These are phyloP conservation scores for Actinostola sp. DNA, from an alignment of 92 coral and sea anemone genomes.

Conservation along the genomic window DNA sequence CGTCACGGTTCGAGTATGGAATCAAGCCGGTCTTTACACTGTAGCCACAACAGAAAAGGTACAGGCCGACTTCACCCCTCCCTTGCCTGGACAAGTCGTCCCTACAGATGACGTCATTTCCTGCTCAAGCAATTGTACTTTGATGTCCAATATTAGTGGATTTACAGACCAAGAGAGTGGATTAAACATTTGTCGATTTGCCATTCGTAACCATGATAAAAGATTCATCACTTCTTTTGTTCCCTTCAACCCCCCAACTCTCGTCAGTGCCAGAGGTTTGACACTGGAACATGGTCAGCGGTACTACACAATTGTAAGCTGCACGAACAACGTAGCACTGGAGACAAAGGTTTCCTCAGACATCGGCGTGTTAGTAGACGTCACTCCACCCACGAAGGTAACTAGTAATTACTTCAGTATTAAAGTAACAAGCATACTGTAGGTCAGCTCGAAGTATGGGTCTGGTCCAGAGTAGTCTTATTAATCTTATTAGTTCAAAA, in stretches of 20 bases:
- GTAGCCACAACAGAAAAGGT: slow-evolving; percentile 60
- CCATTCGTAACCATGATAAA: slow-evolving; percentile 49
- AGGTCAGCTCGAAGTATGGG: neutral
- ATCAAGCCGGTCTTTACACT: slow-evolving; percentile 78
- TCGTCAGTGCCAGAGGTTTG: slow-evolving; percentile 45
- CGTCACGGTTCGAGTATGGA: slow-evolving; percentile 80
- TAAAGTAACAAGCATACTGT: neutral
- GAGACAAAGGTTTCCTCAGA: slow-evolving; percentile 44
- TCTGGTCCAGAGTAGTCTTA: neutral
- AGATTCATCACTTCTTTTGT: slow-evolving; percentile 32
- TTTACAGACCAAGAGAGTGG: slow-evolving; percentile 83
- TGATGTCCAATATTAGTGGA: slow-evolving; percentile 50
- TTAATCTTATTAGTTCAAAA: no score
- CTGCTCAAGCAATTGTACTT: slow-evolving; percentile 58
- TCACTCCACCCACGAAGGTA: slow-evolving; percentile 87
- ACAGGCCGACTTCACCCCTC: slow-evolving; percentile 75
- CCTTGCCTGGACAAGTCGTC: slow-evolving; percentile 54
- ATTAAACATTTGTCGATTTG: slow-evolving; percentile 51
- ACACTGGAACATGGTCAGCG: slow-evolving; percentile 51
- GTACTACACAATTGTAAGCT: slow-evolving; percentile 60
- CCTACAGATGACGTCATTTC: slow-evolving; percentile 40
- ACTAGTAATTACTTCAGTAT: neutral
- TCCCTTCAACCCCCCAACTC: slow-evolving; percentile 19
- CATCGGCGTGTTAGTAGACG: slow-evolving; percentile 61
- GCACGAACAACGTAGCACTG: slow-evolving; percentile 69